Evolutionary conservation across 2,113 vertebrate genomes (phyloP), one percentile per base, ranked within the genome.

Genomic region (Gobio gobio): DNA sequence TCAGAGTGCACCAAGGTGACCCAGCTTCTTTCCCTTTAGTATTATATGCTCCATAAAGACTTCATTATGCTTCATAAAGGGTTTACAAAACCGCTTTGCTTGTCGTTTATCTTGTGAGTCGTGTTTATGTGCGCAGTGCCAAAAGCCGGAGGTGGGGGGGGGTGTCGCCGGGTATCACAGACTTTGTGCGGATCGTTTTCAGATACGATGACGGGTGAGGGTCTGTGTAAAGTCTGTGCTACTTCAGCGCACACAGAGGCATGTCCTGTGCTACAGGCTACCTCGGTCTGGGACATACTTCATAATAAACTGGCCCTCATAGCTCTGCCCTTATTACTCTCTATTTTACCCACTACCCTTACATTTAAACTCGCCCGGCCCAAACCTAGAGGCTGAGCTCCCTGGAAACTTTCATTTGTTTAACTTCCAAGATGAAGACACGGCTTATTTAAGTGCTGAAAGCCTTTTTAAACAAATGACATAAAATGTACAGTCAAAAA

Each of bases 401-500:
- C 77, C 94, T 95, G 94, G 93, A 95, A 83, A 40, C 91, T 93
- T 96, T 96, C 56, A 58, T 84, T 86, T 96, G 92, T 94, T 96
- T 96, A 94, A 91, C 95, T 95, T 90, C 89, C 93, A 95, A 91
- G 78, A 89, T 87, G 85, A 87, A 78, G 93, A 93, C 93, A 94
- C 94, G 93, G 96, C 95, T 96, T 96, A 95, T 96, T 97, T 96
- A 96, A 96, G 96, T 96, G 96, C 96, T 96, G 96, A 96, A 95
- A 95, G 95, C 95, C 96, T 97, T 97, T 97, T 97, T 97, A 97
- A 96, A 94, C 93, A 95, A 96, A 96, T 95, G 74, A 84, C 51
- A 83, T 79, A 79, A 75, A 86, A 84, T 89, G 85, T 87, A 87
- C 87, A 85, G 88, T 87, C n/a, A 26, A 56, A 87, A 70, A 73